Conservation (phyloP, 2,797 vertebrate genomes). For the Esox masquinongy region DNA sequence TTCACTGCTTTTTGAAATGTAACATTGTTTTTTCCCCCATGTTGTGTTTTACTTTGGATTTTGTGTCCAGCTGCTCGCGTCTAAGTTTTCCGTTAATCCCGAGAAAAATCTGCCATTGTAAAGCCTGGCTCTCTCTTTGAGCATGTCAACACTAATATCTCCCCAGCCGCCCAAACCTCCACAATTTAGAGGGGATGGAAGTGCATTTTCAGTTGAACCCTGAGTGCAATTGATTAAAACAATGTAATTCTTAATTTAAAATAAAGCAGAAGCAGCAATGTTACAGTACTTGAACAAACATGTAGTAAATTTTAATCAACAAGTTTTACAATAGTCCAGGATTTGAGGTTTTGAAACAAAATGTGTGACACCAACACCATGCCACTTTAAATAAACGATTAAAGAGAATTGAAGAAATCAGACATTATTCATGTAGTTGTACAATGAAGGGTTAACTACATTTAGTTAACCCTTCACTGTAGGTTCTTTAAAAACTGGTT, state of each 20-base stretch:
- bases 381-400: neutral
- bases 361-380: neutral
- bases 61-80: neutral
- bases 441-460: no score
- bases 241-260: no score
- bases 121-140: no score
- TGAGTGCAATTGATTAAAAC: no score
- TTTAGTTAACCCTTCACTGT: no score
- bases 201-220: no score
- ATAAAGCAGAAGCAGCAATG: no score
- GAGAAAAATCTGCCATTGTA: neutral
- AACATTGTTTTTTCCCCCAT: neutral
- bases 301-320: neutral
- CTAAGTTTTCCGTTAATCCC: neutral
- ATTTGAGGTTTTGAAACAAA: neutral
- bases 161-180: no score
- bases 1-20: neutral
- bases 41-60: neutral
- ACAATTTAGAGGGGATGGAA: no score
- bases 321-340: neutral
- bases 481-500: no score
- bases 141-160: no score
- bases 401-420: neutral
- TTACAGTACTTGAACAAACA: neutral
- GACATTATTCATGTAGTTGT: neutral